Conservation (phyloP, 1,140 invertebrate genomes). For the Macrobrachium nipponense region DNA sequence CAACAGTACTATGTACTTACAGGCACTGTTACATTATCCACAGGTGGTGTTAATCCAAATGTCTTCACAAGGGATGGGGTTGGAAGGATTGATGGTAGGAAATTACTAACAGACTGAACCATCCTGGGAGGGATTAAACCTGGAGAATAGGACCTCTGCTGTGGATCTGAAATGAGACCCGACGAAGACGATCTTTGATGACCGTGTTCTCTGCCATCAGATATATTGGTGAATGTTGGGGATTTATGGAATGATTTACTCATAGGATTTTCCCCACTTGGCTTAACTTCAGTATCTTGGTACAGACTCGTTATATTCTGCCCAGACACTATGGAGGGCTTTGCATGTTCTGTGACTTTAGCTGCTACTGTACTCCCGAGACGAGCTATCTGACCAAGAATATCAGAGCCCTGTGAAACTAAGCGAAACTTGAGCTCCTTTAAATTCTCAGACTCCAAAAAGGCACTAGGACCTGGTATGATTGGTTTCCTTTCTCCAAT, state of each 20-base stretch:
- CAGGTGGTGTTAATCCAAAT: conserved; percentile 30
- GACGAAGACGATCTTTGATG: conserved; percentile 39
- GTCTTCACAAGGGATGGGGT: conserved; percentile 15
- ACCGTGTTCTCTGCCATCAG: not conserved
- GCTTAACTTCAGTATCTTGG: not conserved
- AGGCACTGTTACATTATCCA: conserved; percentile 5
- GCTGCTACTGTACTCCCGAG: conserved; percentile 39
- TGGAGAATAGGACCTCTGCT: not conserved
- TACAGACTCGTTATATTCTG: conserved; percentile 2
- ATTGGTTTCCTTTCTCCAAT: conserved; percentile 19
- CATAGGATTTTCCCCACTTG: not conserved
- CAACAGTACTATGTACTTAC: conserved; percentile 5
- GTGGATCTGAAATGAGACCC: conserved; percentile 2
- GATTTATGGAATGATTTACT: not conserved
- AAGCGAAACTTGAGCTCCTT: conserved; percentile 26
- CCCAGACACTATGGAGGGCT: conserved; percentile 16
- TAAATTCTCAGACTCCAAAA: conserved; percentile 28
- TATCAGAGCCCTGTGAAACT: conserved; percentile 9
- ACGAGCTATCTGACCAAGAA: conserved; percentile 40
- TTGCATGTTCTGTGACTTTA: conserved; percentile 41
- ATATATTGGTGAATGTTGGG: no score
- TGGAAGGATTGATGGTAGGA: conserved; percentile 17
- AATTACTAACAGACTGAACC: conserved; percentile 39
- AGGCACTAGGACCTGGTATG: not conserved
- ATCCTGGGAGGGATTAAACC: conserved; percentile 17